Conservation (phyloP, 2,113 vertebrate genomes). For the Synchiropus splendidus region DNA sequence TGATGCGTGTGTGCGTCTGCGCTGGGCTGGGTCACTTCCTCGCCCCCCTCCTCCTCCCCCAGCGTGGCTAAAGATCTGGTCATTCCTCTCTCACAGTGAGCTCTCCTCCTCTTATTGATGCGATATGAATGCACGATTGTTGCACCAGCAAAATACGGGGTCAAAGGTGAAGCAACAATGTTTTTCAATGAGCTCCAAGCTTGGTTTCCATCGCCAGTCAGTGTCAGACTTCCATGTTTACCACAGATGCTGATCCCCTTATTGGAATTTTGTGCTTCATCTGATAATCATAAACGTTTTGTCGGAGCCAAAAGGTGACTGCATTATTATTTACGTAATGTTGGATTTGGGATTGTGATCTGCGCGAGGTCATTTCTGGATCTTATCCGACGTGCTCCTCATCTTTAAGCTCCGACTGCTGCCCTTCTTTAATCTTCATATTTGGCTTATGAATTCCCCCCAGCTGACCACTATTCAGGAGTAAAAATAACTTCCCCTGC, state of each 20-base stretch:
- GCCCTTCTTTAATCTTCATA: slow-evolving; percentile 5
- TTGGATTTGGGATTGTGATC: no score
- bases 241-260: no score
- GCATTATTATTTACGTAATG: neutral
- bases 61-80: no score
- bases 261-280: no score
- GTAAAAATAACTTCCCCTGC: slow-evolving; percentile 24
- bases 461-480: slow-evolving; percentile 24
- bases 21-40: neutral
- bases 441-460: slow-evolving; percentile 6
- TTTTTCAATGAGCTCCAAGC: slow-evolving; percentile 40
- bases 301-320: neutral
- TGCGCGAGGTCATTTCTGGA: neutral
- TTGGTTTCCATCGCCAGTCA: no score
- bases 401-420: slow-evolving; percentile 8
- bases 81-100: neutral
- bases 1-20: no score
- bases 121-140: slow-evolving; percentile 37
- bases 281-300: no score
- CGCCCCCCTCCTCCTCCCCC: neutral
- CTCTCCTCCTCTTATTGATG: slow-evolving; percentile 38
- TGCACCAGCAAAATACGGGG: slow-evolving; percentile 21
- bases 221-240: no score
- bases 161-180: slow-evolving; percentile 28
- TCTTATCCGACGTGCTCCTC: neutral